These are phyloP conservation scores for Cheumatopsyche charites DNA, from an alignment of 1,140 invertebrate species.

Conservation along the genomic window DNA sequence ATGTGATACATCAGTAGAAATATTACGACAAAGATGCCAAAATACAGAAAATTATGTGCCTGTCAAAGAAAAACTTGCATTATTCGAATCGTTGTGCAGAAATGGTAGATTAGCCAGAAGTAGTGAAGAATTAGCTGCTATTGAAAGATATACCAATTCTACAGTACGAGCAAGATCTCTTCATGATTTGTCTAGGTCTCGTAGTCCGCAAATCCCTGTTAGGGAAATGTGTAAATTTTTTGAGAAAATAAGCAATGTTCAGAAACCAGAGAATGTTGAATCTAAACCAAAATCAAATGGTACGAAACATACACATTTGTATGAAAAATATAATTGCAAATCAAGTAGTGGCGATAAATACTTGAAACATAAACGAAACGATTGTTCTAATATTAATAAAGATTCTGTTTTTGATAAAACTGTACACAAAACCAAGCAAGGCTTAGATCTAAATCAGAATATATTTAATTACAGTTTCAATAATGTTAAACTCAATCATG, in stretches of 20 bases:
- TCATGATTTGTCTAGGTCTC: slow-evolving; percentile 62
- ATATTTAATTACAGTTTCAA: slow-evolving; percentile 9
- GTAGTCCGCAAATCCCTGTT: slow-evolving; percentile 56
- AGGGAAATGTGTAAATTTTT: slow-evolving; percentile 68
- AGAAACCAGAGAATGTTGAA: slow-evolving; percentile 22
- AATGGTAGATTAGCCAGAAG: slow-evolving; percentile 60
- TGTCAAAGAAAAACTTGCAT: slow-evolving; percentile 65
- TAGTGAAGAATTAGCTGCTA: slow-evolving; percentile 56
- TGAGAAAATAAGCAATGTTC: slow-evolving; percentile 52
- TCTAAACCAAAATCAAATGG: neutral
- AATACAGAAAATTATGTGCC: slow-evolving; percentile 66
- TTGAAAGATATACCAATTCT: slow-evolving; percentile 51
- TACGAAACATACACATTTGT: slow-evolving; percentile 34
- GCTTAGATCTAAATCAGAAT: slow-evolving; percentile 5
- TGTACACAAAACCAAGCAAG: slow-evolving; percentile 7
- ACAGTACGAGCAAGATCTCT: slow-evolving; percentile 65
- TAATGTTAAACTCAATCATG: neutral
- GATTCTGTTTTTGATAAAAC: slow-evolving; percentile 34
- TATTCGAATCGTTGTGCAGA: slow-evolving; percentile 66
- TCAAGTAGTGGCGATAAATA: slow-evolving; percentile 26
- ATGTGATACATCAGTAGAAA: slow-evolving; percentile 59
- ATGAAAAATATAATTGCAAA: slow-evolving; percentile 26
- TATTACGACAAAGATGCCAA: slow-evolving; percentile 63
- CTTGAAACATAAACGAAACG: slow-evolving; percentile 33
- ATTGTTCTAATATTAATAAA: slow-evolving; percentile 33